Conservation (phyloP, 2,113 vertebrate species). For the Falcunculus frontatus region DNA sequence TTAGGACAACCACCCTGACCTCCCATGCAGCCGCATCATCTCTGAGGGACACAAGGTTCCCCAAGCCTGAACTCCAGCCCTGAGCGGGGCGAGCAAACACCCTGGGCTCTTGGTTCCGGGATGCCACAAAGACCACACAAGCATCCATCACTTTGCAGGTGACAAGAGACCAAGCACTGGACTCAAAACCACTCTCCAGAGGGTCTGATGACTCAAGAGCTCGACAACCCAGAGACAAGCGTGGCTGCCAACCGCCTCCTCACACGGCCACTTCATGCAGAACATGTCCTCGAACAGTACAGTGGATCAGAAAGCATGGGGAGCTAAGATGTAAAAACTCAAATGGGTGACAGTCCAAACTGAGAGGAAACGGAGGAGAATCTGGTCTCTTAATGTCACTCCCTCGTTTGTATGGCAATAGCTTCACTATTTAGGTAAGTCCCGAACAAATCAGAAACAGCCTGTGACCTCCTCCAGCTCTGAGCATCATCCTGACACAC, state of each 20-base stretch:
- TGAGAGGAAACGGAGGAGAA: rapidly evolving
- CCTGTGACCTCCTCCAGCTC: neutral
- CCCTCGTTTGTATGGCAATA: rapidly evolving
- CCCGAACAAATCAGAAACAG: neutral
- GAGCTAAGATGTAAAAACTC: neutral
- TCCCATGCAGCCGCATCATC: neutral
- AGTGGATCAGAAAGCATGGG: neutral
- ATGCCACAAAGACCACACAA: neutral
- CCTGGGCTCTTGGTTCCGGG: rapidly evolving
- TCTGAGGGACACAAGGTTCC: neutral
- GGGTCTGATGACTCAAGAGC: neutral
- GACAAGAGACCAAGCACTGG: neutral
- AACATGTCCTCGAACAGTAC: rapidly evolving
- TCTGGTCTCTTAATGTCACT: neutral
- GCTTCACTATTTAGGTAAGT: neutral
- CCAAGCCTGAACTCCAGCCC: neutral
- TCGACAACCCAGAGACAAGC: neutral
- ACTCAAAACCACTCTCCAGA: neutral
- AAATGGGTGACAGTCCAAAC: neutral
- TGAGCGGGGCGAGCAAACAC: rapidly evolving
- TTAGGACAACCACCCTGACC: neutral
- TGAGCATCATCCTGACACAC: neutral
- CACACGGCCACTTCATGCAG: rapidly evolving
- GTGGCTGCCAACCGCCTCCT: neutral
- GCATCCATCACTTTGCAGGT: neutral